Base-by-base conservation (phyloP, 2,113 vertebrate genomes). In the Axis porcinus region DNA sequence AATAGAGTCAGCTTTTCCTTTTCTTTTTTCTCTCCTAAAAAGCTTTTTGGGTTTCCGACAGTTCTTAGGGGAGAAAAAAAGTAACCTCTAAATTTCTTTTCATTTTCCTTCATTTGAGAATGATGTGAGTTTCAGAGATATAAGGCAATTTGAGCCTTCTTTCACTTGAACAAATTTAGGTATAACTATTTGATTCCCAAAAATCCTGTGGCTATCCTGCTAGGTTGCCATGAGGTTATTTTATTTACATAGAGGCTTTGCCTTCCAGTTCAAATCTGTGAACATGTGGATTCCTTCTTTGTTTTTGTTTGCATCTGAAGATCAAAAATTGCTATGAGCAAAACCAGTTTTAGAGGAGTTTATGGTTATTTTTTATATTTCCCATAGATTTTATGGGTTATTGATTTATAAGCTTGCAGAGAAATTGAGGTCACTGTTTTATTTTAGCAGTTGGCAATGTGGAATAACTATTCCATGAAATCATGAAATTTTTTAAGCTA, bases 351-450 rank as follows among this genome's bases (percentile, higher is more conserved):
- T 95, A 70, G 30, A 94, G 43, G 15, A 36, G 93, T 97, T 98
- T 98, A 90, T 95, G 86, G 74, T 74, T 93, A 88, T 85, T 58
- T 97, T 96, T 97, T 97, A 67, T 95, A 95, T 95, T 97, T 97
- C 81, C n/a, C 64, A 78, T 64, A 93, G 88, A 97, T 91, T 97
- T 95, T 98, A 97, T 93, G 94, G 82, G 95, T 94, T 98, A 97
- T 98, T 98, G 97, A 97, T 97, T 98, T 97, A 97, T 47, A 97
- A 93, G 62, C 96, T 95, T 91, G 86, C 95, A 96, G 96, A 93
- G 89, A 98, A 97, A 97, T 97, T 97, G 91, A 97, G 96, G 91
- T 96, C 95, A 97, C 45, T 55, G 36, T 52, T 92, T 86, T 92
- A 95, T 90, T 96, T 97, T 89, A 97, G 70, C 88, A 91, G 43